A percentile compares a stretch with the other conserved stretches of the same genome.
These are phyloP conservation scores for Atta texana DNA, from an alignment of 1,140 invertebrate species.

Conservation along the genomic window DNA sequence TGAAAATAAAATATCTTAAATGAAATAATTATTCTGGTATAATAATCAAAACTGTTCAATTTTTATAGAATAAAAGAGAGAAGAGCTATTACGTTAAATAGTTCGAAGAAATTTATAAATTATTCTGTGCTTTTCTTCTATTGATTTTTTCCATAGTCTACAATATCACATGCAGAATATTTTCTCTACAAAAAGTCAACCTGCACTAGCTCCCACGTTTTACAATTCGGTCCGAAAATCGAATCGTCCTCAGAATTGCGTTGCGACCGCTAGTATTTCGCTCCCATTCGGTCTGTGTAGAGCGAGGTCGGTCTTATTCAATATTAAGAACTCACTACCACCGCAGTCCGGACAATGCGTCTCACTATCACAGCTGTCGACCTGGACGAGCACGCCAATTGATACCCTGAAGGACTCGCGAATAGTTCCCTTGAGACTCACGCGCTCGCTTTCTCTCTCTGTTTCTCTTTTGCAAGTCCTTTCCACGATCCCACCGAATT, in stretches of 20 bases:
- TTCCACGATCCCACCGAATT: slow-evolving; percentile 65
- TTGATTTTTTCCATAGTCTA: background rate
- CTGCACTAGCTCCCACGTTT: background rate
- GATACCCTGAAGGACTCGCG: slow-evolving; percentile 78
- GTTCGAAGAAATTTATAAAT: background rate
- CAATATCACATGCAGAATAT: slow-evolving; percentile 3
- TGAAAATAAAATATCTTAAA: background rate
- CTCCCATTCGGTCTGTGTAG: slow-evolving; percentile 36
- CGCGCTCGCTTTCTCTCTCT: slow-evolving; percentile 21
- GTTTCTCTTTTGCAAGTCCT: slow-evolving; percentile 43
- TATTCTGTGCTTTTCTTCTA: background rate
- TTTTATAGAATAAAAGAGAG: background rate
- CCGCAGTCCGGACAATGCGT: slow-evolving; percentile 74
- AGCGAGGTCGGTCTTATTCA: slow-evolving; percentile 74
- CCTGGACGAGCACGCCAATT: slow-evolving; percentile 79
- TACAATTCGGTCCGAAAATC: slow-evolving; percentile 51
- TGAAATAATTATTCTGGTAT: background rate
- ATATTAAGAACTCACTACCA: slow-evolving; percentile 75
- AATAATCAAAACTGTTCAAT: background rate
- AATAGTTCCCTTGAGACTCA: slow-evolving; percentile 75
- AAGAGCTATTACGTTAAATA: background rate
- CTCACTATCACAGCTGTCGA: slow-evolving; percentile 77
- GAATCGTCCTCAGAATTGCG: slow-evolving; percentile 57
- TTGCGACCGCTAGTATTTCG: slow-evolving; percentile 71
- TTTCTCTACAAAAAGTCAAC: slow-evolving; percentile 1